Base-by-base conservation (phyloP, 2,888 invertebrate genomes). In the Euspilapteryx auroguttella region DNA sequence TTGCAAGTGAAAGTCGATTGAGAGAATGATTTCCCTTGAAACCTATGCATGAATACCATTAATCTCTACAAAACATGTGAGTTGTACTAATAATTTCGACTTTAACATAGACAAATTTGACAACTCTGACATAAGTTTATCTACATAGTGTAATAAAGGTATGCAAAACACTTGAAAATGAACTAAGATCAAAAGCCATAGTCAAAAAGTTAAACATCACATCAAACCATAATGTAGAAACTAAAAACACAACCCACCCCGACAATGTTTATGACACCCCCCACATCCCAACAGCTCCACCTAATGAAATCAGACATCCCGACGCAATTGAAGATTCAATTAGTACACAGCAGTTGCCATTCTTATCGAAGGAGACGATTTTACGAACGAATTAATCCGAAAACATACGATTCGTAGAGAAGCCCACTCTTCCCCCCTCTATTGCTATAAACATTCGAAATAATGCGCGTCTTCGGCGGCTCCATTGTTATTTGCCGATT, bases 361-460 rank as follows among this genome's bases (percentile, higher is more conserved):
- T 75, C 73, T 75, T 75, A 75, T 73, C 69, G 63, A 54, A 45
- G 55, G 64, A 64, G 71, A 71, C 73, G 73, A 75, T 75, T 75
- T 75, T 66, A 71, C 73, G 73, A 75, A 68, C 69, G 73, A 75
- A 75, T 75, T 71, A 71, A 71, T 73, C 66, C 68, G 65, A 71
- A 75, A 75, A 71, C 73, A 73, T 69, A 73, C 69, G 73, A 71
- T 66, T 63, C 50, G 54, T 64, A 68, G n/a, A n/a, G n/a, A n/a
- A n/a, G n/a, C n/a, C n/a, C n/a, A n/a, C n/a, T 68, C 68, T 66
- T 61, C 71, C 63, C 54, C 54, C 46, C 47, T 20, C 27, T 27
- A 20, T 20, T 9, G 20, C 20, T 20, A 28, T 28, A 28, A 13
- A 28, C 14, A 13, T 28, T 28, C 22, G 23, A 28, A 21, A 29